Conservation (phyloP, 2,888 invertebrate genomes). For the Archips xylosteana region DNA sequence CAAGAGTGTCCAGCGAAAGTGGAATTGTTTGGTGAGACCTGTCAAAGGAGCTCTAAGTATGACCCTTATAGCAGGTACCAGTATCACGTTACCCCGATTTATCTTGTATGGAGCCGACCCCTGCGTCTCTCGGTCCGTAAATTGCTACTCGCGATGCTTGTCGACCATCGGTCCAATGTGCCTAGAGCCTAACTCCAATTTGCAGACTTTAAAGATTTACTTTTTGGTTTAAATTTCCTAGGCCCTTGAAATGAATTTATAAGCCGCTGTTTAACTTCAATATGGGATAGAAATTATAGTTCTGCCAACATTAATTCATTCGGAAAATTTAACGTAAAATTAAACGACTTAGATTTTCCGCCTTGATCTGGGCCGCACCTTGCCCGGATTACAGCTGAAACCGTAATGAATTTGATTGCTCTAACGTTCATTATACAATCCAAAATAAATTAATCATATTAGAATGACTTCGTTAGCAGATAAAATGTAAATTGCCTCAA, state of each 20-base stretch:
- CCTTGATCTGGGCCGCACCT: conserved; percentile 52
- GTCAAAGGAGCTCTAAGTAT: no score
- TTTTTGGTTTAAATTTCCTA: no score
- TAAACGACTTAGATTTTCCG: conserved; percentile 61
- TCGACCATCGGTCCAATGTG: no score
- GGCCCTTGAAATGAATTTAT: background rate
- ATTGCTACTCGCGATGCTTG: no score
- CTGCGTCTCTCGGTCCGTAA: no score
- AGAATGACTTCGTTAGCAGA: conserved; percentile 15
- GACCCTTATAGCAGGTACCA: no score
- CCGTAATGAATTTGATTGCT: conserved; percentile 74
- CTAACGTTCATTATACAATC: conserved; percentile 47
- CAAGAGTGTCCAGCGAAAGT: no score
- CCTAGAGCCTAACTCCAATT: no score
- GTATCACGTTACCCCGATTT: no score
- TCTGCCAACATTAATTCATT: conserved; percentile 45
- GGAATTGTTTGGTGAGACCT: no score
- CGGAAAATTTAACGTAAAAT: conserved; percentile 72
- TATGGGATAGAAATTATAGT: background rate
- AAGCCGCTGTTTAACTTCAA: background rate
- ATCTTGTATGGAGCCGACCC: no score
- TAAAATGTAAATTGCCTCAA: conserved; percentile 6
- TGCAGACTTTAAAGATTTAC: no score
- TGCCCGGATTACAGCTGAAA: conserved; percentile 60
- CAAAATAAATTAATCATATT: conserved; percentile 38